phyloP scores from a whole-genome alignment of 2,888 invertebrate genomes.

The Protodeltote pygarga region DNA sequence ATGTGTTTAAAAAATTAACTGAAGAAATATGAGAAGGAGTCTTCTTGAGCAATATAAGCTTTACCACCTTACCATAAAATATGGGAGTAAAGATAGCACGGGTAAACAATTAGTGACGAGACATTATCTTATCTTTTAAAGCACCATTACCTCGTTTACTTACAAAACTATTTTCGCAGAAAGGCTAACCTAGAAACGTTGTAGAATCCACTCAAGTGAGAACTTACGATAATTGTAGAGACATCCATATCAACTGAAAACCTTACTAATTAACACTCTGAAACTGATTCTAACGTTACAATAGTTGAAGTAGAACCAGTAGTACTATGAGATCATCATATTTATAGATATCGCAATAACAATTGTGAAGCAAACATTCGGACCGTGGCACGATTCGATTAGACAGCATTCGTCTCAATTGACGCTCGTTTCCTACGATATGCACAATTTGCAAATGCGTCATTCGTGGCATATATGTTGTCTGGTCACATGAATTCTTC shows the following conservation, averaged over 20 bases:
- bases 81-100: conserved; percentile 14
- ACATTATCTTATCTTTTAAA: conserved; percentile 26
- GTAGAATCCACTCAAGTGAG: not conserved
- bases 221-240: not conserved
- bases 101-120: conserved; percentile 20
- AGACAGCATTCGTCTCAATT: conserved; percentile 67
- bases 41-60: conserved; percentile 4
- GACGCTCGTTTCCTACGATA: conserved; percentile 52
- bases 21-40: conserved; percentile 7
- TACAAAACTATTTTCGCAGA: conserved; percentile 1
- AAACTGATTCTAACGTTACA: conserved; percentile 4
- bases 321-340: conserved; percentile 60
- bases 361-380: conserved; percentile 61
- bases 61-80: conserved; percentile 11
- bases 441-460: conserved; percentile 43
- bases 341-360: conserved; percentile 49
- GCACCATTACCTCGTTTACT: conserved; percentile 17
- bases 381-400: conserved; percentile 66
- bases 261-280: not conserved
- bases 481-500: conserved; percentile 21
- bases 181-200: conserved; percentile 1
- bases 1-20: not conserved
- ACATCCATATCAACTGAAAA: not conserved
- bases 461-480: conserved; percentile 24
- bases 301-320: conserved; percentile 4